Base-by-base conservation (phyloP, 2,113 vertebrate species). In the Otis tarda region DNA sequence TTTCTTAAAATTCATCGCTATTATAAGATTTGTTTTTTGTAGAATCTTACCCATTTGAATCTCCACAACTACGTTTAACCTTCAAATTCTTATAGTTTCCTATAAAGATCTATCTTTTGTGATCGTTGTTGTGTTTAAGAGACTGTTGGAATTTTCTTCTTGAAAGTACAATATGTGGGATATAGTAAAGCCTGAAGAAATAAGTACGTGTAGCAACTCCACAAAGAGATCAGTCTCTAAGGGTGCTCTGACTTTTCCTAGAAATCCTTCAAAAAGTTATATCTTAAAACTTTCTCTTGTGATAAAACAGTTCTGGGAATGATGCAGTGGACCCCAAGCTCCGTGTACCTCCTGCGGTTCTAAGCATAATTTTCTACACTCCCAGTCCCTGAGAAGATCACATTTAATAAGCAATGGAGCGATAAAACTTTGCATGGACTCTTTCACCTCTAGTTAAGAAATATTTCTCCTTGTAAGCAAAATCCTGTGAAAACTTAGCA, bases 261-360 rank as follows among this genome's bases (percentile, higher is more conserved):
- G 21, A 90, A 53, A 30, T 68, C 56, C 27, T 74, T 92, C 35
- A 57, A n/a, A 71, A 76, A 55, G 20, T 47, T 69, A 10, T 6
- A 1, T 59, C 19, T 31, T 56, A 45, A 71, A n/a, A 45, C 24
- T 83, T 81, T 33, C 7, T 77, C 35, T 80, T 73, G 25, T 73
- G n/a, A 43, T 82, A 76, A 70, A 61, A 67, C 31, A 47, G 12
- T 67, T 88, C 33, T 67, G n/a, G 33, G 35, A 79, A 41, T 81
- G 17, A 37, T 68, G 43, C 5, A 19, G 2, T 10, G 90, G 76
- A 64, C 30, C 10, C 39, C 28, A 17, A 35, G 53, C 75, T 83
- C 43, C n/a, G 12, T 15, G 15, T 0, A 0, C 27, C 8, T 77
- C 15, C 41, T 65, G 16, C 41, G 0, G 0, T 69, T 43, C 74